Percentiles rank a stretch among this genome's conserved stretches.
phyloP scores from a whole-genome alignment of 2,113 vertebrate genomes.

The Miniopterus natalensis region DNA sequence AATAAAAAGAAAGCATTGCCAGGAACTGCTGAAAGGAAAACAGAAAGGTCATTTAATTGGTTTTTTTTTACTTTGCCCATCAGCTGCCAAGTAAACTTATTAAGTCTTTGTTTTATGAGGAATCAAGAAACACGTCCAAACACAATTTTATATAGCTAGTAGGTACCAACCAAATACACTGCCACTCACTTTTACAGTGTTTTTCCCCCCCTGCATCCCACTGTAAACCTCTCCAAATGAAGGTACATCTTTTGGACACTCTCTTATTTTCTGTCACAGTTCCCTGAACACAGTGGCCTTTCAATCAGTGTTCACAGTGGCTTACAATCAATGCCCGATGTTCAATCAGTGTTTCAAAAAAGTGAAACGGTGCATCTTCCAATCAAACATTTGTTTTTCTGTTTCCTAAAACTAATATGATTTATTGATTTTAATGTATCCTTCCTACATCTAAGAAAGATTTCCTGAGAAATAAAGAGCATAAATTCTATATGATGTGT shows the following conservation, averaged over 20 bases:
- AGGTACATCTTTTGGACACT: neutral
- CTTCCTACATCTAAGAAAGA: neutral
- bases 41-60: constrained; percentile 76
- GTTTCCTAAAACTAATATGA: constrained; percentile 44
- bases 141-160: constrained; percentile 84
- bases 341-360: constrained; percentile 21
- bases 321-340: neutral
- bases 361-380: neutral
- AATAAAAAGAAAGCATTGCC: constrained; percentile 83
- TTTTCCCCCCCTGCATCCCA: neutral
- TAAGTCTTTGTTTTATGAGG: constrained; percentile 88
- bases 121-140: constrained; percentile 85
- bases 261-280: neutral
- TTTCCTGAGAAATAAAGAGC: neutral
- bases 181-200: constrained; percentile 58
- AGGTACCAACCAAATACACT: constrained; percentile 79
- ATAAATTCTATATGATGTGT: neutral
- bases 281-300: neutral
- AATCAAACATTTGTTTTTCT: neutral
- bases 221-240: constrained; percentile 27
- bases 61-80: constrained; percentile 80
- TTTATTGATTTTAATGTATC: constrained; percentile 46
- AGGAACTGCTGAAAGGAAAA: constrained; percentile 78
- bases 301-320: neutral
- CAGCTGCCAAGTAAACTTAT: constrained; percentile 88